These are phyloP conservation scores for Perca schrenkii DNA, from an alignment of 2,113 vertebrate species.

Conservation along the genomic window DNA sequence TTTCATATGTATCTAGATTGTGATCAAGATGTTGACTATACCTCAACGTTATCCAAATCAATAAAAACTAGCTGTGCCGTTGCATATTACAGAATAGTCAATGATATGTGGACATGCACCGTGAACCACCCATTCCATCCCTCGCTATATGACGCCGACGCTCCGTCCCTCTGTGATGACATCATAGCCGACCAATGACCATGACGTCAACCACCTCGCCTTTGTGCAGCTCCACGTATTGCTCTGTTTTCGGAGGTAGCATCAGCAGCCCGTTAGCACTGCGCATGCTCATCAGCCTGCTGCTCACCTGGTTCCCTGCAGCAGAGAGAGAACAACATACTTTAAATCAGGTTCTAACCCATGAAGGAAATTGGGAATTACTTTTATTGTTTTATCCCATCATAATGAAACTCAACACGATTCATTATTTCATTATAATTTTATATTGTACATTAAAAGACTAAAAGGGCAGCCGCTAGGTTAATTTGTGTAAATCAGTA, in stretches of 20 bases:
- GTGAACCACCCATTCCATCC: conserved; percentile 87
- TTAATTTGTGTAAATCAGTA: not conserved
- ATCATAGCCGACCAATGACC: conserved; percentile 99
- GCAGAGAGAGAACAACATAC: conserved; percentile 13
- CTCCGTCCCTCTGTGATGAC: conserved; percentile 80
- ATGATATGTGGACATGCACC: conserved; percentile 99
- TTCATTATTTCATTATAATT: too few relatives aligned
- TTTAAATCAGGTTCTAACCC: not conserved
- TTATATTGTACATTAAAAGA: too few relatives aligned
- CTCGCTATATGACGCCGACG: conserved; percentile 71
- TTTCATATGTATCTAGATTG: conserved; percentile 86
- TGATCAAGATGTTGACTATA: conserved; percentile 99
- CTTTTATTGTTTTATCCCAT: not conserved
- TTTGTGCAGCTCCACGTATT: conserved; percentile 99
- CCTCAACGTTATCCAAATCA: conserved; percentile 99
- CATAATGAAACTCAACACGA: not conserved
- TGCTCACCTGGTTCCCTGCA: conserved; percentile 99
- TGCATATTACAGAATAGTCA: conserved; percentile 99
- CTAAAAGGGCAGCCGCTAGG: not conserved
- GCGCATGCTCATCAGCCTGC: conserved; percentile 99
- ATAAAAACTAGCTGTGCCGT: conserved; percentile 99
- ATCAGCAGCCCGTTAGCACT: conserved; percentile 99
- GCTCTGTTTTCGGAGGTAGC: conserved; percentile 99
- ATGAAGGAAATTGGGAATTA: not conserved
- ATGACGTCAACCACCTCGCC: conserved; percentile 99